A percentile compares a stretch with the other conserved stretches of the same genome.
phyloP scores from a whole-genome alignment of 2,888 invertebrate genomes.

The Drosophila mimica region DNA sequence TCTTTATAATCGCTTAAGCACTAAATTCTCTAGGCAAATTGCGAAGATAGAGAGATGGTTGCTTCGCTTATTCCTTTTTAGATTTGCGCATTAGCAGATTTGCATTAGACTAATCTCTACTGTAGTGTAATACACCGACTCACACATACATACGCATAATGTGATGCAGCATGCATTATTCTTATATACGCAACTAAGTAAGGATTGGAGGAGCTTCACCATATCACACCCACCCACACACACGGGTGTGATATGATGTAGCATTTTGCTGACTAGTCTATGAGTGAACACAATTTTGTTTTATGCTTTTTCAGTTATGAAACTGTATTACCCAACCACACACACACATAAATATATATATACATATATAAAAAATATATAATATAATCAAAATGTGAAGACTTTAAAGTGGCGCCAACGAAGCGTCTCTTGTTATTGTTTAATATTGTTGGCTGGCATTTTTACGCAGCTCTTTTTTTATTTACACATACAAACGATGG shows the following conservation, averaged over 20 bases:
- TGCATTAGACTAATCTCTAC: slow-evolving; percentile 69
- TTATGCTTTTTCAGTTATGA: slow-evolving; percentile 80
- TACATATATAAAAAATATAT: neutral
- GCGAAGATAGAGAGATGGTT: neutral
- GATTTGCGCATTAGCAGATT: slow-evolving; percentile 34
- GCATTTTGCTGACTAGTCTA: slow-evolving; percentile 26
- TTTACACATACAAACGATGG: slow-evolving; percentile 44
- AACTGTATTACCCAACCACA: slow-evolving; percentile 67
- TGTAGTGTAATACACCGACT: slow-evolving; percentile 20
- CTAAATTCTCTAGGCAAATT: neutral
- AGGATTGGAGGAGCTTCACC: too few species aligned
- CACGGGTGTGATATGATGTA: too few species aligned
- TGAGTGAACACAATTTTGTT: slow-evolving; percentile 76
- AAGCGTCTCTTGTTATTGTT: slow-evolving; percentile 35
- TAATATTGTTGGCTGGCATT: slow-evolving; percentile 61
- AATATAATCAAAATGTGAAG: slow-evolving; percentile 30
- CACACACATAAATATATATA: slow-evolving; percentile 13
- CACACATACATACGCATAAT: slow-evolving; percentile 11
- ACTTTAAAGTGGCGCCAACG: slow-evolving; percentile 62
- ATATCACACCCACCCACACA: too few species aligned
- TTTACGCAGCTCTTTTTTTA: slow-evolving; percentile 72
- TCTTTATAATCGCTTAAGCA: neutral
- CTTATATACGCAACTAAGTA: slow-evolving; percentile 28
- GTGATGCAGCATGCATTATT: slow-evolving; percentile 54
- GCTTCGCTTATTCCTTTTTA: slow-evolving; percentile 17